phyloP scores from a whole-genome alignment of 2,888 invertebrate species.

The Tenthredo scrophulariae region DNA sequence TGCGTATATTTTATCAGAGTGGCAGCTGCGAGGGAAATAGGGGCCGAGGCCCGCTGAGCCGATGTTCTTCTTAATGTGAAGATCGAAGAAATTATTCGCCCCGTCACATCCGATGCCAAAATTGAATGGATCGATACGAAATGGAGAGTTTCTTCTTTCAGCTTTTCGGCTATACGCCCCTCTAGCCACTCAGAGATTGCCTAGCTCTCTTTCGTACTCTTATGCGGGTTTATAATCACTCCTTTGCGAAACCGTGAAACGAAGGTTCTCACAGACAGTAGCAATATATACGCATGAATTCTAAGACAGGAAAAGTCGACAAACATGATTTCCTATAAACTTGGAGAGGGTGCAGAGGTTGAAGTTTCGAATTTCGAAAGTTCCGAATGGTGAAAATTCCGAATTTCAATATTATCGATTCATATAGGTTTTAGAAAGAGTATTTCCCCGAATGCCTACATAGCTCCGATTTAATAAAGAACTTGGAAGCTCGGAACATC shows the following conservation, averaged over 20 bases:
- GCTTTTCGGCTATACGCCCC: background rate
- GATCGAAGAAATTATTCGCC: constrained; percentile 47
- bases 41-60: background rate
- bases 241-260: background rate
- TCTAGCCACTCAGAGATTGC: background rate
- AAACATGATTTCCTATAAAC: no score
- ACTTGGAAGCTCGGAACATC: no score
- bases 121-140: constrained; percentile 41
- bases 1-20: background rate
- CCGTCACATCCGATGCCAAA: constrained; percentile 47
- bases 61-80: constrained; percentile 21
- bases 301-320: no score
- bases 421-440: no score
- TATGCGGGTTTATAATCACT: background rate
- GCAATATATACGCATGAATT: background rate
- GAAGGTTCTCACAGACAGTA: background rate
- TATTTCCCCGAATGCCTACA: no score
- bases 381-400: no score
- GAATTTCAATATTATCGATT: no score
- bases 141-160: constrained; percentile 34
- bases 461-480: no score
- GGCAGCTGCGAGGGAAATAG: background rate
- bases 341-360: no score
- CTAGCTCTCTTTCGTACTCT: background rate
- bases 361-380: no score